Percentiles rank a stretch among this genome's conserved stretches.
These are phyloP conservation scores for Balaenoptera acutorostrata DNA, from an alignment of 2,113 vertebrate genomes.

Conservation along the genomic window DNA sequence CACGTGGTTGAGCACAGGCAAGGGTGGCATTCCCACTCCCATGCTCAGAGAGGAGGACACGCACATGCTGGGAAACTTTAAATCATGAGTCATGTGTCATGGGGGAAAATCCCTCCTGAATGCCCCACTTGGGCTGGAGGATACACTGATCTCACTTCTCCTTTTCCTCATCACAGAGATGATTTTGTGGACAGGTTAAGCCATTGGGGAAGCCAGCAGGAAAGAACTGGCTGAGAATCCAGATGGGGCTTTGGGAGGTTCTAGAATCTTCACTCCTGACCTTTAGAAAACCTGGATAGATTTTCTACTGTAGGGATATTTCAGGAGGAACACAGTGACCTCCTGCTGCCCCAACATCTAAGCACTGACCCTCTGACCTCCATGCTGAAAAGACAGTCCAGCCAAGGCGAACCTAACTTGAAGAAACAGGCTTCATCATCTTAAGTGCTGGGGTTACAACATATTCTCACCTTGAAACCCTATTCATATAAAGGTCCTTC, in stretches of 20 bases:
- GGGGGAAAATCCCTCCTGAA: neutral
- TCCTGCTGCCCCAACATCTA: neutral
- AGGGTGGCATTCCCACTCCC: neutral
- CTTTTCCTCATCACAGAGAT: neutral
- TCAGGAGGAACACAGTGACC: neutral
- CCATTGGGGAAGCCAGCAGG: neutral
- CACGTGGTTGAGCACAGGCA: fast-evolving
- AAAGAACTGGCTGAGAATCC: neutral
- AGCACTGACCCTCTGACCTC: neutral
- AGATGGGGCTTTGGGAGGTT: neutral
- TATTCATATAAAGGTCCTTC: neutral
- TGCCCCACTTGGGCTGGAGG: neutral
- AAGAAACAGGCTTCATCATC: neutral
- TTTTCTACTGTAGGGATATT: too few relatives aligned
- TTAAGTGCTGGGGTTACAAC: neutral
- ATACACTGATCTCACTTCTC: neutral
- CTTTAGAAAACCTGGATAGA: neutral
- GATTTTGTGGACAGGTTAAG: neutral
- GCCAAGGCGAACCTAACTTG: neutral
- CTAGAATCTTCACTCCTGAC: neutral
- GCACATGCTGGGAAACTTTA: neutral
- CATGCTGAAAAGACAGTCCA: neutral
- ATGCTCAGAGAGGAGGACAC: neutral
- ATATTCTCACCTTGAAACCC: neutral
- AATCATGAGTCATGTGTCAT: neutral